Evolutionary conservation across 2,113 vertebrate genomes (phyloP), one percentile per base, ranked within the genome.

Genomic region (Cheirogaleus medius): DNA sequence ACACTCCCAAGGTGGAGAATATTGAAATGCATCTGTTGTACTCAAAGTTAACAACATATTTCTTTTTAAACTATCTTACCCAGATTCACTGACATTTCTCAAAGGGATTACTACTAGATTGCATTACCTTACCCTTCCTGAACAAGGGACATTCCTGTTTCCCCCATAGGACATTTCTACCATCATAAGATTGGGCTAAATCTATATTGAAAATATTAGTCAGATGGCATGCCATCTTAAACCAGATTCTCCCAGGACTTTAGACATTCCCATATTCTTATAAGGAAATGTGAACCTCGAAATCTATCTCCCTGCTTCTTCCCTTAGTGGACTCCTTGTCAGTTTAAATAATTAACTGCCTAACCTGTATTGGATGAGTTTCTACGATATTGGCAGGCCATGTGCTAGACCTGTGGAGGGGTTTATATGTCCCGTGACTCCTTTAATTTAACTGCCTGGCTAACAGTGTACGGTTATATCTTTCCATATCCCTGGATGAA

Each of bases 271-370:
- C 29, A 69, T 78, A 80, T 74, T 95, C 63, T 95, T 39, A 52
- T 17, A 81, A 81, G 29, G 58, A 95, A 96, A 93, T 80, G 37
- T 85, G 71, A 95, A 63, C 58, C 87, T 52, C 27, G 87, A 20
- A 91, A 52, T 87, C 93, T 71, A n/a, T 76, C 58, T 94, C 23
- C 47, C 37, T 85, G 39, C 42, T 91, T 71, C 77, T 86, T 96
- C 58, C 54, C 44, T 83, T 52, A 93, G 66, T 77, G 56, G 71
- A 91, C 64, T 97, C 32, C 29, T 90, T 87, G 60, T 66, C 1
- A 1, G 27, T 85, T 97, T 97, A 93, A 97, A 95, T 92, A 97
- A 96, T 90, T 94, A 66, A 97, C 80, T 78, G 64, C 56, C 44
- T 63, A 42, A 6, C 18, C 52, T 56, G 49, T 58, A 44, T 20